A percentile compares a stretch with the other conserved stretches of the same genome.
phyloP scores from a whole-genome alignment of 2,888 invertebrate genomes.

The Melanophora roralis region DNA sequence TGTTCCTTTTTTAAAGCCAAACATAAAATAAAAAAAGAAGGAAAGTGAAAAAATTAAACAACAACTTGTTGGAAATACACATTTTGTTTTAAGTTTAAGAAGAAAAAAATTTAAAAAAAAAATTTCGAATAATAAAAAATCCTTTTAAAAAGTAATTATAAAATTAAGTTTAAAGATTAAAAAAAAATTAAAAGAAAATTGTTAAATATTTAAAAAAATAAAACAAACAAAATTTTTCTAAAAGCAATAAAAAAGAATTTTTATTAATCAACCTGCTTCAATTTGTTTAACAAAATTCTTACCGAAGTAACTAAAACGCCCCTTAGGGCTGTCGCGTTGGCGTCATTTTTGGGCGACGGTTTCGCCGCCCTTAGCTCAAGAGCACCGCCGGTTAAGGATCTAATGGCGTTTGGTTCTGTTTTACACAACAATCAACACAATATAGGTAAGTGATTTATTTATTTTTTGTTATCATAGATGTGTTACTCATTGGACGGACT shows the following conservation, averaged over 20 bases:
- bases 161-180: neutral
- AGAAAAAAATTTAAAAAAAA: slow-evolving; percentile 9
- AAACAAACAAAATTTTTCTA: too few species aligned
- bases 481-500: neutral
- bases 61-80: slow-evolving; percentile 54
- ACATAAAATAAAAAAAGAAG: slow-evolving; percentile 17
- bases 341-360: slow-evolving; percentile 78
- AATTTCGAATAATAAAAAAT: neutral
- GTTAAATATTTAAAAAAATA: neutral
- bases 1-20: slow-evolving; percentile 34
- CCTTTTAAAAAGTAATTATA: neutral
- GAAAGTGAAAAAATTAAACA: neutral
- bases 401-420: slow-evolving; percentile 78
- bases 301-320: slow-evolving; percentile 78
- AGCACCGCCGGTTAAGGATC: slow-evolving; percentile 77
- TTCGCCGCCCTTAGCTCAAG: slow-evolving; percentile 77
- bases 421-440: slow-evolving; percentile 78
- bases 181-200: neutral
- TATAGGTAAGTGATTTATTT: slow-evolving; percentile 72
- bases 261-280: slow-evolving; percentile 19
- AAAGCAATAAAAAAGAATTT: slow-evolving; percentile 1
- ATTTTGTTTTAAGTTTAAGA: slow-evolving; percentile 16
- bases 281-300: slow-evolving; percentile 75
- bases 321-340: slow-evolving; percentile 79
- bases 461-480: neutral